Conservation (phyloP, 2,888 invertebrate genomes). For the Graphium colonna region DNA sequence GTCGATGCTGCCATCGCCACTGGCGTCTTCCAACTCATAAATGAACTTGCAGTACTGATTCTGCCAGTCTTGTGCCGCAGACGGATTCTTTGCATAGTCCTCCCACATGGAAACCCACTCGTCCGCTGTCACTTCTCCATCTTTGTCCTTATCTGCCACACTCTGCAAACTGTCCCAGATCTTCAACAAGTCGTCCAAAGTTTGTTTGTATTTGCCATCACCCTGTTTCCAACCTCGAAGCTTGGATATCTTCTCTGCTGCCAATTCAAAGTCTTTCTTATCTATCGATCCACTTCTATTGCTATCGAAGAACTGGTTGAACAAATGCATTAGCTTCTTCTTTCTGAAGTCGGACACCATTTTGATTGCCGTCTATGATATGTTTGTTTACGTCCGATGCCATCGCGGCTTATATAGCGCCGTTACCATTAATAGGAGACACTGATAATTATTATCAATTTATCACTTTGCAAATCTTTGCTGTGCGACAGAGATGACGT, state of each 20-base stretch:
- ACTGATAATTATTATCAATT: slow-evolving; percentile 22
- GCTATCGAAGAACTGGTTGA: slow-evolving; percentile 93
- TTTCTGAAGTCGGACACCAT: slow-evolving; percentile 92
- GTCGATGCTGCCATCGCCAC: slow-evolving; percentile 88
- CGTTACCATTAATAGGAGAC: slow-evolving; percentile 20
- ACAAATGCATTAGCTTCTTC: slow-evolving; percentile 92
- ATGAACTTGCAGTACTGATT: slow-evolving; percentile 91
- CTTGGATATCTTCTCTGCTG: slow-evolving; percentile 90
- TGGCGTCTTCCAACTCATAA: slow-evolving; percentile 92
- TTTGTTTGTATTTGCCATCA: slow-evolving; percentile 86
- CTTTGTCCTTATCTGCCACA: slow-evolving; percentile 91
- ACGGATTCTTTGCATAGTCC: slow-evolving; percentile 86
- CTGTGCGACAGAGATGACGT: slow-evolving; percentile 26
- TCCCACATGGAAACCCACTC: slow-evolving; percentile 95
- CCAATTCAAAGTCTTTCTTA: slow-evolving; percentile 91
- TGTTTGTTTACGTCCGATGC: slow-evolving; percentile 12
- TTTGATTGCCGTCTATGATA: slow-evolving; percentile 41
- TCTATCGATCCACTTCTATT: slow-evolving; percentile 93
- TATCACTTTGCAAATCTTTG: slow-evolving; percentile 23
- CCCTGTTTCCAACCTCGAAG: slow-evolving; percentile 88
- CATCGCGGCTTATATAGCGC: slow-evolving; percentile 27
- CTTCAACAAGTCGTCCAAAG: slow-evolving; percentile 85
- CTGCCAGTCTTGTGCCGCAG: slow-evolving; percentile 89
- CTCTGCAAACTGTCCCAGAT: slow-evolving; percentile 91
- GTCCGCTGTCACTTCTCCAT: slow-evolving; percentile 91